Evolutionary conservation across 1,140 invertebrate genomes (phyloP), one percentile per base, ranked within the genome.

Genomic region (Diplogasteroides magnus): DNA sequence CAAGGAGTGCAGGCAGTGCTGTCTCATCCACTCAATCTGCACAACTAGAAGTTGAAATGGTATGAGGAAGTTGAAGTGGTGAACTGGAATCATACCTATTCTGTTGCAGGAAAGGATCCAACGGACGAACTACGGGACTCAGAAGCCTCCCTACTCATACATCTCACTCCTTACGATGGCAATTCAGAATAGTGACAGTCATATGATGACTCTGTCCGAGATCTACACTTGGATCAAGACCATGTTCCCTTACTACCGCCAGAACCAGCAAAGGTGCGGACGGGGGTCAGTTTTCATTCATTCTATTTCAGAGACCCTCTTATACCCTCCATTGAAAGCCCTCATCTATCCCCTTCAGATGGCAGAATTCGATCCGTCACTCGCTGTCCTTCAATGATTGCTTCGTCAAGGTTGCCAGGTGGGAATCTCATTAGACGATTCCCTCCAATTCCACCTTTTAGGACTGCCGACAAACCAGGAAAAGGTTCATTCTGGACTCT

Each of bases 211-310:
- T 0, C 87, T 98, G 1, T 93, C 90, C 59, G 96, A 99, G 85
- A 98, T 99, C 79, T 99, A 99, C 84, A 94, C 97, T 85, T 99
- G 98, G 85, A 98, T 99, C 82, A 98, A 98, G 95, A 94, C 97
- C 83, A 86, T 96, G 77, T 99, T 97, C 82, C 93, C 96, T 0
- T 98, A 96, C 86, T 99, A 99, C 84, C 86, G 95, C 74, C 94
- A 98, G 84, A 98, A 99, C 83, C 93, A 97, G 79, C 89, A 89
- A 77, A 88, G 94, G 37, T 48, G 37, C 37, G 37, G 37, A 6
- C 6, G 37, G 37, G 37, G 37, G 37, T 48, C 37, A 48, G 37
- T 48, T 48, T n/a, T n/a, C n/a, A 19, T 48, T 48, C n/a, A n/a
- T n/a, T n/a, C n/a, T n/a, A n/a, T n/a, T n/a, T n/a, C n/a, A n/a